Conservation (phyloP, 2,797 vertebrate genomes). For the Gallinago stenura region DNA sequence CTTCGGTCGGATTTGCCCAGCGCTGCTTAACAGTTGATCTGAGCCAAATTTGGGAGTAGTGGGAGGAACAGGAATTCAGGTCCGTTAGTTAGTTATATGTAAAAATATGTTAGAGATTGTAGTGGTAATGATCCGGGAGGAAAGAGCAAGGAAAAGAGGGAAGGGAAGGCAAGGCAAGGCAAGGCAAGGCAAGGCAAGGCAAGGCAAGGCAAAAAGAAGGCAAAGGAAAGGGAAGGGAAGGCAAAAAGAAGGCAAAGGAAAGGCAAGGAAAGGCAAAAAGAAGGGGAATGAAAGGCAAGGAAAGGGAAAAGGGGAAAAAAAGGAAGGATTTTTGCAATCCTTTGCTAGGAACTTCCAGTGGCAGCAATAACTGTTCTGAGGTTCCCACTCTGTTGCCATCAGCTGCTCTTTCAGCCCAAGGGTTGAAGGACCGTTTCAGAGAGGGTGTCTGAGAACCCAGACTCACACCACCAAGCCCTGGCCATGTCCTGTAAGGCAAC, state of each 20-base stretch:
- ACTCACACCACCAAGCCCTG: background rate
- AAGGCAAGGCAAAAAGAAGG: too few relatives aligned
- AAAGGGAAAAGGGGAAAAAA: too few relatives aligned
- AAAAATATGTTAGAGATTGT: background rate
- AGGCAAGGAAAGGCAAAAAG: too few relatives aligned
- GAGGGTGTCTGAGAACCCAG: background rate
- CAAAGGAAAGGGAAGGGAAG: too few relatives aligned
- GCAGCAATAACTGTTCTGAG: background rate
- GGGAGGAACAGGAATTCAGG: background rate
- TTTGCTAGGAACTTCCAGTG: background rate
- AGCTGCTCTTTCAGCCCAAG: background rate
- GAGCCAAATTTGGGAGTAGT: background rate
- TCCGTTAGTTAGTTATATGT: background rate
- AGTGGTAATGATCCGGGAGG: background rate
- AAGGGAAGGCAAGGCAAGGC: too few relatives aligned
- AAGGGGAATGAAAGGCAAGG: rapidly evolving
- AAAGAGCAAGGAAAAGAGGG: background rate
- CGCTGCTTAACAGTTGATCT: background rate
- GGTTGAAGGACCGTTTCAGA: background rate
- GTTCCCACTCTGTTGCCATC: background rate
- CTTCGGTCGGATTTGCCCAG: background rate
- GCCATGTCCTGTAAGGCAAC: rapidly evolving
- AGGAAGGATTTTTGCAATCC: background rate
- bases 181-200: too few relatives aligned
- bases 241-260: rapidly evolving